Base-by-base conservation (phyloP, 1,140 invertebrate species). In the Panagrolaimus sp. region DNA sequence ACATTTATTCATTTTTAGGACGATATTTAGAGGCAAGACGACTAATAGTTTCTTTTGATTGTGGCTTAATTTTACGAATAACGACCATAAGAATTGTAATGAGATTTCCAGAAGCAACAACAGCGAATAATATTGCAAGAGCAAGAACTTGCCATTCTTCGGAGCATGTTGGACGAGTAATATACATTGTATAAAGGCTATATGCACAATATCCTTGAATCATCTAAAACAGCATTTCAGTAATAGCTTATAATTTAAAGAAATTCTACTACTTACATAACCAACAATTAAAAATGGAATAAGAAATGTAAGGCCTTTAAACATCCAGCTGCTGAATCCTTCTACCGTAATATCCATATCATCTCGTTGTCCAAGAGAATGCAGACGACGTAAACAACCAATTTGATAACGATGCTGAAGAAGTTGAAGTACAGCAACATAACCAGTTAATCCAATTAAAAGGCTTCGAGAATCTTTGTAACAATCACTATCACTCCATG, bases 271-370 rank as follows among this genome's bases (percentile, higher is more conserved):
- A 72, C 80, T 72, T 83, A 87, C 86, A 84, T 98, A 98, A 11
- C 93, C 96, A 70, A 90, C 84, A 80, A 95, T 93, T 0, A 99
- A 87, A 84, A 98, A 98, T 25, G 96, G 96, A 63, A 98, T 83
- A 0, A 98, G 86, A 83, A 98, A 99, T 13, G 91, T 91, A 9
- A 98, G 85, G 0, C 96, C 95, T 66, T 92, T 89, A 92, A 93
- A 98, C 96, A 98, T 98, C 95, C 96, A 98, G 0, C 93, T 96
- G 86, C 97, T 95, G 83, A 98, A 98, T 43, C 96, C 96, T 86
- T 98, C 95, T 70, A 98, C 93, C 5, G 96, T 98, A 57, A 98
- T 96, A 84, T 98, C 96, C 96, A 99, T 98, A 82, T 93, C 91
- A 48, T 86, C 84, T 1, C 94, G 87, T 80, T 96, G 92, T 0